Evolutionary conservation across 2,797 vertebrate species (phyloP), one percentile per base, ranked within the genome.

Genomic region (Anguilla megastoma): DNA sequence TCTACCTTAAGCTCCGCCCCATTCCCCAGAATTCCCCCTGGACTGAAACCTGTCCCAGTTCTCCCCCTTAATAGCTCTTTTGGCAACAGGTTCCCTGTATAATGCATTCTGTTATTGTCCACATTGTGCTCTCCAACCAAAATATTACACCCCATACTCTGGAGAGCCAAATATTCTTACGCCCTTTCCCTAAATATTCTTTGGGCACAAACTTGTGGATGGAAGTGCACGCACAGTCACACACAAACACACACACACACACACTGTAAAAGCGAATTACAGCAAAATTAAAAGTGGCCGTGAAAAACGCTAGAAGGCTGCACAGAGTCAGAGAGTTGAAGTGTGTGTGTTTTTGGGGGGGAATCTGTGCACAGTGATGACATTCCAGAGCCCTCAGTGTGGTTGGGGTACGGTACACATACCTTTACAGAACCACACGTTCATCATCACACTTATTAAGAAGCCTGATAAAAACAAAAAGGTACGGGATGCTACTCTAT

Each of bases 271-370:
- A n/a, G 27, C 33, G 41, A 83, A 71, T 21, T 87, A 91, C 91
- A 89, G 88, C 87, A 90, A 89, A 85, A 48, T 85, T 85, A 91
- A 86, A 90, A 92, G 93, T 89, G 89, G 89, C 92, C 91, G 90
- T 52, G 12, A 52, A 89, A 56, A 66, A 89, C 87, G 76, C 18
- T 82, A 66, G 89, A 90, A 85, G 74, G 86, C 90, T 88, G 88
- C 82, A 89, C 87, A 88, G 86, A 90, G 92, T 86, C 88, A 90
- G 88, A 91, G 24, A 87, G 95, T 96, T n/a, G 8, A 66, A 30
- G 88, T 56, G 12, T 79, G 74, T 79, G n/a, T 71, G 1, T 76
- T 7, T 74, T 74, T 3, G 45, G 30, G 71, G 14, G 2, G n/a
- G 24, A 8, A 8, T 71, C n/a, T 30, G n/a, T 71, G 9, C n/a